Evolutionary conservation across 2,888 invertebrate genomes (phyloP).

Genomic region (Myopa tessellatipennis): DNA sequence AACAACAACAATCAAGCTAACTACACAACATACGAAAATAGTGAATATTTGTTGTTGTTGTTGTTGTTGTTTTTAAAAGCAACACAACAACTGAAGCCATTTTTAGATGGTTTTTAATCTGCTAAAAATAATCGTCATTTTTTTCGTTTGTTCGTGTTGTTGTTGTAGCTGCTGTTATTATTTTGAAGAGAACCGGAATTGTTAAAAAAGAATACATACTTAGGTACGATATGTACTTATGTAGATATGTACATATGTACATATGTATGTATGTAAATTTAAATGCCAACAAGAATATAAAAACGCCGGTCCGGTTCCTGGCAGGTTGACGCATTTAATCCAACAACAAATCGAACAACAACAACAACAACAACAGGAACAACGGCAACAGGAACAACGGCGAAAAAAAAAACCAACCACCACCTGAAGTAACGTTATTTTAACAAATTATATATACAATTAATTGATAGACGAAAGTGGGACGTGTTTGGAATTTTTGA

Average conservation of each 20-base stretch:
- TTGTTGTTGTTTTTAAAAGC: not conserved
- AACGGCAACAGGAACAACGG: not conserved
- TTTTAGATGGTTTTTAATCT: not conserved
- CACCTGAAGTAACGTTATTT: not conserved
- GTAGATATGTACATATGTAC: no score
- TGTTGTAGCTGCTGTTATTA: slow-evolving; percentile 5
- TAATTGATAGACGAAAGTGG: not conserved
- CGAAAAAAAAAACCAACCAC: not conserved
- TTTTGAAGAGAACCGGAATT: not conserved
- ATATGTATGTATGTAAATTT: not conserved
- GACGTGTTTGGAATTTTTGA: not conserved
- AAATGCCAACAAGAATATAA: slow-evolving; percentile 3
- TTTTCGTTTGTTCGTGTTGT: not conserved
- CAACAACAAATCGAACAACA: not conserved
- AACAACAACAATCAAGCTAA: slow-evolving; percentile 2
- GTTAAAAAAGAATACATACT: not conserved
- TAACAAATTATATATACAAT: not conserved
- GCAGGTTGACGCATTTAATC: not conserved
- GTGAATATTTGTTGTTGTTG: not conserved
- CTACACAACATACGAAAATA: not conserved
- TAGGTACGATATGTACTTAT: no score
- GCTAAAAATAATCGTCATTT: not conserved
- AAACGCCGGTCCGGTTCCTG: not conserved
- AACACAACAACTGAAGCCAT: not conserved
- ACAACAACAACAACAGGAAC: not conserved